These are phyloP conservation scores for Haemorhous mexicanus DNA, from an alignment of 2,113 vertebrate genomes.

Conservation along the genomic window DNA sequence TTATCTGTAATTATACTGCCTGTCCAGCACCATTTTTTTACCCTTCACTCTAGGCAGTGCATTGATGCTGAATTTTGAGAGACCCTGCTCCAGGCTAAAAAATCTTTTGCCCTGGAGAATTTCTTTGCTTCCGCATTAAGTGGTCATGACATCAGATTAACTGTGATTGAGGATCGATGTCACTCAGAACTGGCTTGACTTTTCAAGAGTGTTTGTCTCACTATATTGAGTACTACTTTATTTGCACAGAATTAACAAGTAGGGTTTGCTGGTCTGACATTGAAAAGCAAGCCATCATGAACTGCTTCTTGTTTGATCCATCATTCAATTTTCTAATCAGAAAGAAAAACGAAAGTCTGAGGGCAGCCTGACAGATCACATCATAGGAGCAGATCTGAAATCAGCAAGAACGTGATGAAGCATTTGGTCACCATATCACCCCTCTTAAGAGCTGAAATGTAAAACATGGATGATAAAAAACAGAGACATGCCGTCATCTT, in stretches of 20 bases:
- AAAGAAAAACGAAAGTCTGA: not conserved
- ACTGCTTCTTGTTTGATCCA: not conserved
- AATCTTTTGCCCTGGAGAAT: not conserved
- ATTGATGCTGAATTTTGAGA: not conserved
- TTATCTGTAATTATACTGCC: not conserved
- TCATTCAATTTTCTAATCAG: not conserved
- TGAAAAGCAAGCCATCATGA: not conserved
- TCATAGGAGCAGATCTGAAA: not conserved
- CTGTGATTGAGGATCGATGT: not conserved
- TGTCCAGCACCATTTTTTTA: not conserved
- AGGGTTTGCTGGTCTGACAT: not conserved
- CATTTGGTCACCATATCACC: not conserved
- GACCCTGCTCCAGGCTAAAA: not conserved
- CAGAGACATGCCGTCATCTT: not conserved
- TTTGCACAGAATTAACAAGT: not conserved
- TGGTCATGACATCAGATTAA: not conserved
- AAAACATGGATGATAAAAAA: constrained; percentile 19
- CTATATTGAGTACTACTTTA: not conserved
- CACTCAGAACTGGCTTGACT: not conserved
- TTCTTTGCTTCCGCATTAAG: not conserved
- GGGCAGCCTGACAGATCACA: not conserved
- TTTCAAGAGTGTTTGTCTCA: not conserved
- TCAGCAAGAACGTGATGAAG: not conserved
- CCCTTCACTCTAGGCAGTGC: not conserved
- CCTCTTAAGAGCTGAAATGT: not conserved